Base-by-base conservation (phyloP, 2,888 invertebrate genomes). In the Metallyticus violacea region DNA sequence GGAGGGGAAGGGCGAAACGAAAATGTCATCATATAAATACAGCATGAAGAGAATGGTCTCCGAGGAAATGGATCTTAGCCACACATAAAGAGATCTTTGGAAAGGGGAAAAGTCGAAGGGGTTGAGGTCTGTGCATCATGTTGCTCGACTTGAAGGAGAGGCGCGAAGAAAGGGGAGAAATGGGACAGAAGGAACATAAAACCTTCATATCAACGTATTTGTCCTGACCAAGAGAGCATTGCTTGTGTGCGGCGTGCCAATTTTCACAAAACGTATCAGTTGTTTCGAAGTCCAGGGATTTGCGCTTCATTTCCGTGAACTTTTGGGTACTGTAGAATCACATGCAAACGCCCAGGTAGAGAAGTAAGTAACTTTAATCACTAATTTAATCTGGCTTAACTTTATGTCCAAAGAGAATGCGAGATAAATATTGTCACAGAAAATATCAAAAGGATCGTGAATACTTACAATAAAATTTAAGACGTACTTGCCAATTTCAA, bases 11-110 rank as follows among this genome's bases (percentile, higher is more conserved):
- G 15, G 30, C n/a, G 81, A 81, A 79, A 79, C 27, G 82, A 83
- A 86, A 86, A 86, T 81, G 81, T 77, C 83, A 86, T 83, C 83
- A 79, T 86, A 83, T 86, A 86, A 83, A 86, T 83, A 86, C 86
- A 86, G 86, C 62, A 29, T 77, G 26, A 86, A 86, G 86, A 86
- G 26, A 86, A 86, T 83, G 86, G 83, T 83, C 78, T 82, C 26
- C 83, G 40, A 62, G 40, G 40, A 62, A 62, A 40, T 77, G 85
- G 26, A 29, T 85, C 29, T 25, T 76, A 26, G 85, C 78, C 85
- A 85, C 78, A 85, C 30, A 85, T 77, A 77, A 85, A 26, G 77
- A 29, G 85, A n/a, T 77, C 25, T 26, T 76, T n/a, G 26, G 84
- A 84, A 77, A 27, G 27, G 29, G 85, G 9, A n/a, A 77, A 84